A percentile compares a stretch with the other conserved stretches of the same genome.
phyloP scores from a whole-genome alignment of 2,888 invertebrate species.

The Temnothorax unifasciatus region DNA sequence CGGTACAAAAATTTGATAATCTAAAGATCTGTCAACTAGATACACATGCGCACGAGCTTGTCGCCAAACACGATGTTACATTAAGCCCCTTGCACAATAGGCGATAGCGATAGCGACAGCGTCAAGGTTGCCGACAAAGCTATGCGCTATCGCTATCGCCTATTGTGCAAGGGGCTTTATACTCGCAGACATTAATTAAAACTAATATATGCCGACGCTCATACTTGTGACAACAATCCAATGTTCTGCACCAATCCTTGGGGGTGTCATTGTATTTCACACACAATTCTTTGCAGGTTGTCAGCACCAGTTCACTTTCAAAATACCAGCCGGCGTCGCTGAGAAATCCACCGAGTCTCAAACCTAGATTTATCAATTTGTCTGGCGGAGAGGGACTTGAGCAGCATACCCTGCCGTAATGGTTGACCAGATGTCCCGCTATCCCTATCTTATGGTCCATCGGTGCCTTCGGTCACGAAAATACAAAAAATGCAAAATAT shows the following conservation, averaged over 20 bases:
- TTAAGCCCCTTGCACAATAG: too few species aligned
- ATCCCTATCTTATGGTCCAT: slow-evolving; percentile 90
- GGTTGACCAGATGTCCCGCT: slow-evolving; percentile 86
- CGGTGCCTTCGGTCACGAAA: slow-evolving; percentile 85
- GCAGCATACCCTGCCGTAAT: slow-evolving; percentile 79
- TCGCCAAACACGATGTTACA: not conserved
- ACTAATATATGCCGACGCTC: slow-evolving; percentile 54
- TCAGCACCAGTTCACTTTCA: slow-evolving; percentile 91
- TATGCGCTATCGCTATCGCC: too few species aligned
- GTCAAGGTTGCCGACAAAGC: too few species aligned
- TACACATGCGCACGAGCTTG: too few species aligned
- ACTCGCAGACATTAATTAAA: not conserved
- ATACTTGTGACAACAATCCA: slow-evolving; percentile 96
- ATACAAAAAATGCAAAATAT: not conserved
- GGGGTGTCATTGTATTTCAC: slow-evolving; percentile 87
- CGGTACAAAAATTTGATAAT: not conserved
- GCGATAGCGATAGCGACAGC: too few species aligned
- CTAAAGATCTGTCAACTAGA: not conserved
- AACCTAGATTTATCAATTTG: slow-evolving; percentile 81
- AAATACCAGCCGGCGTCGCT: slow-evolving; percentile 96
- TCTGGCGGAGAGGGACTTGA: slow-evolving; percentile 73
- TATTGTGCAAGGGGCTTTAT: too few species aligned
- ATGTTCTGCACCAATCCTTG: slow-evolving; percentile 89
- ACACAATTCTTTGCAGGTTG: slow-evolving; percentile 90
- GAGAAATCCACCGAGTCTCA: slow-evolving; percentile 90